Evolutionary conservation across 2,888 invertebrate genomes (phyloP), one percentile per base, ranked within the genome.

Genomic region (Octonoba sinensis): DNA sequence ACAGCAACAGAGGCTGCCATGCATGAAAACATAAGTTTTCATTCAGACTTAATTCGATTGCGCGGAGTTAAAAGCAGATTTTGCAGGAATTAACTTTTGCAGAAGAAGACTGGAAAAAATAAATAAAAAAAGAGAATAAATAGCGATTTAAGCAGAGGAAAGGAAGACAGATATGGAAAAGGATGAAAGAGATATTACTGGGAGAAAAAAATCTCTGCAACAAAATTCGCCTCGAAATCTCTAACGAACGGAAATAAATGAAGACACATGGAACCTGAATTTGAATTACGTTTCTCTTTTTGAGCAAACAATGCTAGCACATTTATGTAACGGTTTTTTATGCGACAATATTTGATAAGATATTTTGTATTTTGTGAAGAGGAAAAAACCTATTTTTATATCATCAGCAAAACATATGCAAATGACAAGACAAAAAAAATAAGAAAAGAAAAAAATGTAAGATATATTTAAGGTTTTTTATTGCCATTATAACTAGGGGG

Each of bases 21-120:
- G 56, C 73, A 44, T 72, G 73, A 73, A 73, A 73, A 73, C 73
- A 73, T 73, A 73, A 56, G 73, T 73, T 73, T 73, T 73, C 65
- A 73, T 73, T 73, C 56, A 54, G 64, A 54, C 56, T 22, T 65
- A 73, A 65, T 73, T 73, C 65, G 65, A 73, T 73, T 73, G 73
- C 56, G 65, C 36, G 18, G 65, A 73, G 73, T 65, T 73, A 65
- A 59, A 73, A 73, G 47, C 64, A 64, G 73, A 73, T 73, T 73
- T 65, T 64, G 73, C 11, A 18, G 56, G 56, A 73, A 73, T 73
- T 73, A 73, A 73, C 73, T 73, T 46, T 36, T 46, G 47, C 64
- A 36, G 8, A 46, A 73, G 65, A 73, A 24, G 60, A 20, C 62
- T 62, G 36, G 54, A n/a, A n/a, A n/a, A n/a, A n/a, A n/a, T n/a